Conservation (phyloP, 1,140 invertebrate species). For the Caenorhabditis elegans region WBcel235 BX284606.5:14989001-14989500, state of each 20-base stretch:
- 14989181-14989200: not conserved
- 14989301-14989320: not conserved
- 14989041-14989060: not conserved
- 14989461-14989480: no score
- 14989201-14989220: constrained; percentile 1
- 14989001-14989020: not conserved
- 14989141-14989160: not conserved
- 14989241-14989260: not conserved
- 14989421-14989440: no score
- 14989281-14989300: not conserved
- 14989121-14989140: not conserved
- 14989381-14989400: not conserved
- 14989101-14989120: not conserved
- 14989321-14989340: not conserved
- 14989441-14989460: no score
- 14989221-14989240: constrained; percentile 4
- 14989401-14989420: no score
- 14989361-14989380: not conserved
- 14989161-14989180: no score
- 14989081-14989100: not conserved
- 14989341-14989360: not conserved
- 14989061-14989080: not conserved
- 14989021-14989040: not conserved
- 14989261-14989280: not conserved
- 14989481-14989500: no score